A percentile compares a stretch with the other conserved stretches of the same genome.
These are phyloP conservation scores for Ptychodera flava DNA, from an alignment of 35 echinoderm and acorn worm species.

Conservation along the genomic window DNA sequence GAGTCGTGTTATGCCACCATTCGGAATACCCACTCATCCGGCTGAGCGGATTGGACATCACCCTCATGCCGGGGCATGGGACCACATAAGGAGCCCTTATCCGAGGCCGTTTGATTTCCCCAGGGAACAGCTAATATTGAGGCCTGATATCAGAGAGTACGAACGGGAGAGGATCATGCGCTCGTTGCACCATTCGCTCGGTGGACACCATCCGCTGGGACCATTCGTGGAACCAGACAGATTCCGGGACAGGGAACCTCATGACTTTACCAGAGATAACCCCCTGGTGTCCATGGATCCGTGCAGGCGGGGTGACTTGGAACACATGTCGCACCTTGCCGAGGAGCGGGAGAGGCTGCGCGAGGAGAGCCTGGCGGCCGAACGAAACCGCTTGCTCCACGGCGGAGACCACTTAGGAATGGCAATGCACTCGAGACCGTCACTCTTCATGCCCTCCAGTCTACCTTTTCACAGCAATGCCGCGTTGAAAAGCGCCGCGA, in stretches of 20 bases:
- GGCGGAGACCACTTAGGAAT: neutral
- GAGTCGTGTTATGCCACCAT: neutral
- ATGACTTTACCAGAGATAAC: slow-evolving; percentile 18
- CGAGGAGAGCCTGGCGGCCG: neutral
- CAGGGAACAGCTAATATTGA: neutral
- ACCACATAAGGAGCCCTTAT: neutral
- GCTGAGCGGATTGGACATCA: neutral
- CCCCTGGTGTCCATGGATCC: neutral
- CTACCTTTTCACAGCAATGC: neutral
- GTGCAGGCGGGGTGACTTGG: neutral
- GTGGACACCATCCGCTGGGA: neutral
- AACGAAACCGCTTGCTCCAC: slow-evolving; percentile 12
- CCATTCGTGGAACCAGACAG: slow-evolving; percentile 11
- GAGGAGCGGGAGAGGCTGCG: neutral
- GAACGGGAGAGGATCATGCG: slow-evolving; percentile 16
- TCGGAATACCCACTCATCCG: neutral
- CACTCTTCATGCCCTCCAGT: neutral
- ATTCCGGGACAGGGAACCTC: slow-evolving; percentile 9
- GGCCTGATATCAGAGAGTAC: slow-evolving; percentile 7
- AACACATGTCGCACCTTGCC: neutral
- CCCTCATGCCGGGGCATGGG: neutral
- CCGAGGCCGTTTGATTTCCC: neutral
- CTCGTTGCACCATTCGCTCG: neutral
- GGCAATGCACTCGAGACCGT: neutral
- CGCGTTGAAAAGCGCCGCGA: neutral